Base-by-base conservation (phyloP, 2,888 invertebrate species). In the Octodonta nipae region DNA sequence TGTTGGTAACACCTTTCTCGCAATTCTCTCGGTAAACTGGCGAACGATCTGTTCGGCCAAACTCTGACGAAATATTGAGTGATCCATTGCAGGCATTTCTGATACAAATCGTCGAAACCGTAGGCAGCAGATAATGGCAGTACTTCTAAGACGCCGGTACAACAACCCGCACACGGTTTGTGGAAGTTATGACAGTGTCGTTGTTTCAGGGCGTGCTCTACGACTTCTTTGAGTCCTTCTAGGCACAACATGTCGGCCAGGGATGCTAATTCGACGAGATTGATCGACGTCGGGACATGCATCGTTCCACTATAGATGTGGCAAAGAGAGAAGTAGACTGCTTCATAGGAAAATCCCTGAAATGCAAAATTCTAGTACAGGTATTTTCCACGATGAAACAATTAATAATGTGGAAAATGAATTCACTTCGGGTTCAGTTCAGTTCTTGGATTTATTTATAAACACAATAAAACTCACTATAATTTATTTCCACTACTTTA, bases 231-330 rank as follows among this genome's bases (percentile, higher is more conserved):
- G 3, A 95, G 67, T 0, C 91, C 91, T 58, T 91, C 89, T 13
- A 93, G 61, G 5, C 87, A 82, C 32, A 92, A 65, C 74, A 91
- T 81, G 60, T 92, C 91, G 0, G 91, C 84, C 33, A 92, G 61
- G 0, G 87, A 83, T 0, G 91, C 82, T 42, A 92, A 60, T 58
- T 91, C 89, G 36, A 85, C 79, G 28, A 91, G 73, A 56, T 81
- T 83, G 41, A 89, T 80, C 2, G 80, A 76, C 47, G 85, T 85
- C 1, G 89, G 88, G 33, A 93, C 81, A 47, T 82, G 79, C 20
- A 85, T 82, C 15, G 86, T 78, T 2, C 93, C 93, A 37, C 92
- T 91, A 55, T 95, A 95, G 43, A 95, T 85, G 58, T 92, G 92
- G 48, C 88, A 84, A 37, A 95, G 63, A 0, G 88, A 82, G 64